phyloP scores from a whole-genome alignment of 2,797 vertebrate genomes.

The Oryzias sinensis region DNA sequence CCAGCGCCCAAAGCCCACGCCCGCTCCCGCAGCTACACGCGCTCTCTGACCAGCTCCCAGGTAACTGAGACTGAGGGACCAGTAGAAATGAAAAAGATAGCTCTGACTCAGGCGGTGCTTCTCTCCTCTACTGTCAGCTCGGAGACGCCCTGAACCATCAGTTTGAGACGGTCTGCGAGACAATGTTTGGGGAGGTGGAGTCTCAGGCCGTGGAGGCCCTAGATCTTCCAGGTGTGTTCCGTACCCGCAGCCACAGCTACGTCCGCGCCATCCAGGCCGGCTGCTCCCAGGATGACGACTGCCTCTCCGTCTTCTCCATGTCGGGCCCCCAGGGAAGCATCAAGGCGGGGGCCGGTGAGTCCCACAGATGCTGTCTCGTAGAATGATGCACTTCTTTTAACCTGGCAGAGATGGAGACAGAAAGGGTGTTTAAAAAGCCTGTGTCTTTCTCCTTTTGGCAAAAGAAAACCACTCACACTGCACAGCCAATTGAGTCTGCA shows the following conservation, averaged over 20 bases:
- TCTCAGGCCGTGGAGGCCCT: slow-evolving; percentile 96
- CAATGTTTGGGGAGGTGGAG: slow-evolving; percentile 94
- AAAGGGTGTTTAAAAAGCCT: slow-evolving; percentile 22
- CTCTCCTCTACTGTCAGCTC: slow-evolving; percentile 72
- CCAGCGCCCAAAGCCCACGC: slow-evolving; percentile 90
- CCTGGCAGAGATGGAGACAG: slow-evolving; percentile 19
- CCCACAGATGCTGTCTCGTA: slow-evolving; percentile 3
- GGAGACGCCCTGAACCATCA: slow-evolving; percentile 93
- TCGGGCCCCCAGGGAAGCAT: slow-evolving; percentile 84
- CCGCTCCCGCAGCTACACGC: slow-evolving; percentile 90
- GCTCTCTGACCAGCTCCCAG: slow-evolving; percentile 96
- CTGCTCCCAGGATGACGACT: slow-evolving; percentile 98
- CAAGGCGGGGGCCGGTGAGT: slow-evolving; percentile 92
- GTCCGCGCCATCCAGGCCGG: slow-evolving; percentile 98
- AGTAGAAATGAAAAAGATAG: no score
- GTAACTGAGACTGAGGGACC: slow-evolving; percentile 61
- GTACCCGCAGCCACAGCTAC: slow-evolving; percentile 98
- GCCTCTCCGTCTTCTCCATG: slow-evolving; percentile 95
- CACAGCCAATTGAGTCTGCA: slow-evolving; percentile 17
- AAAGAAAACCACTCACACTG: slow-evolving; percentile 5
- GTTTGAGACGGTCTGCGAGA: slow-evolving; percentile 93
- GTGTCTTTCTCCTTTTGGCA: slow-evolving; percentile 24
- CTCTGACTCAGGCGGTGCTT: background rate
- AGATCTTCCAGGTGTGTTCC: slow-evolving; percentile 97
- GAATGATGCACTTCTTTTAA: slow-evolving; percentile 19